Evolutionary conservation across 2,797 vertebrate species (phyloP), one percentile per base, ranked within the genome.

Genomic region (Pseudomugil gertrudae): DNA sequence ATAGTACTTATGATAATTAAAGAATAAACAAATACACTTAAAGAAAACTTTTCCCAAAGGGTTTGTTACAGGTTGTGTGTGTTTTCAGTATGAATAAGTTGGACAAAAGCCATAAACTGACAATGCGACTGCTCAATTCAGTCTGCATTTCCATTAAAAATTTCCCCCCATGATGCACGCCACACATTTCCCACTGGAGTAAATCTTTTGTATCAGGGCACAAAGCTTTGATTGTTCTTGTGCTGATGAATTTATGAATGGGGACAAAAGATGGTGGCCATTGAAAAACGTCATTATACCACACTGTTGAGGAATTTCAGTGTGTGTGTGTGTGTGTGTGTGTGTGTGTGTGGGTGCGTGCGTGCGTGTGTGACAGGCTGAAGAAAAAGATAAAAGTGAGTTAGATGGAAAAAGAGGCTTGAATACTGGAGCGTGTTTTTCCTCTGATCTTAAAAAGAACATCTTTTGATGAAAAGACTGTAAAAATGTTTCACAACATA

Each of bases 121-220:
- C 79, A 11, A 73, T 27, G 7, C 8, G 24, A 57, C 68, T 48
- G 26, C 68, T 66, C 26, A 7, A 74, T 36, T 36, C 40, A 79
- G 78, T 75, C 78, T 54, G 77, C 68, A 85, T 89, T 87, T 54
- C 79, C 68, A 85, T 89, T 87, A 84, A 88, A 80, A 81, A 76
- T 66, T 48, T 84, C 72, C n/a, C 66, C 81, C 74, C 27, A 50
- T 64, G 76, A 67, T 30, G 17, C 2, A 56, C 69, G 58, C 54
- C 27, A 73, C 43, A 32, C 66, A 33, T 76, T 84, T 87, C 87
- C 71, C 83, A 81, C 76, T 81, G 79, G 73, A 84, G 83, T 79
- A 72, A 74, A 79, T 24, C 87, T 54, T 56, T 88, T 87, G 82
- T 87, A 1, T 1, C 0, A 3, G 48, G 38, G 11, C 51, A 88